These are phyloP conservation scores for Tragelaphus buxtoni DNA, from an alignment of 2,113 vertebrate species.

Conservation along the genomic window DNA sequence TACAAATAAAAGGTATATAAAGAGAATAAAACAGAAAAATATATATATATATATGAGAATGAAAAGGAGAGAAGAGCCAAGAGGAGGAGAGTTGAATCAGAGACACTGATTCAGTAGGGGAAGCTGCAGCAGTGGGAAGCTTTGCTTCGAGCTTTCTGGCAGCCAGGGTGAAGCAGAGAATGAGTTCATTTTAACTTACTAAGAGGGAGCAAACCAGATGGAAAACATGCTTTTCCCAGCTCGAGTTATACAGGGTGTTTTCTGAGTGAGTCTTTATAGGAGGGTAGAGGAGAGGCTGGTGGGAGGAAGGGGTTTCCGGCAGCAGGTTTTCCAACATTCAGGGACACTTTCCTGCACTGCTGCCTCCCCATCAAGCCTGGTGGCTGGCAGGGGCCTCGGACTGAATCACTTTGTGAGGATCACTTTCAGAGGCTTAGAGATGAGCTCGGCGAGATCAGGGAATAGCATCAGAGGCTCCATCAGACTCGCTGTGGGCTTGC, in stretches of 20 bases:
- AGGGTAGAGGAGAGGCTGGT: not conserved
- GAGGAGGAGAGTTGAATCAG: not conserved
- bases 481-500: not conserved
- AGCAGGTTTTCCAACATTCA: not conserved
- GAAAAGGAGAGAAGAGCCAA: not conserved
- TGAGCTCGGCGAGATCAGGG: not conserved
- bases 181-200: not conserved
- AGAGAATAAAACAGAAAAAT: not conserved
- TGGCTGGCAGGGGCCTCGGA: not conserved
- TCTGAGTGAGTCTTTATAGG: not conserved
- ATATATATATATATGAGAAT: not conserved
- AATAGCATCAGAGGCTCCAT: not conserved
- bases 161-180: not conserved
- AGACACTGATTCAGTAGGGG: not conserved
- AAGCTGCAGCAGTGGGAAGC: not conserved
- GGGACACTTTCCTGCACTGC: rapidly evolving
- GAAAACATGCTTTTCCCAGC: not conserved
- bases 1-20: not conserved
- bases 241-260: not conserved
- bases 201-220: not conserved
- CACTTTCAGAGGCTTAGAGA: not conserved
- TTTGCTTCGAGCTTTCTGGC: not conserved
- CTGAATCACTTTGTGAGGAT: not conserved
- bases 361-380: not conserved
- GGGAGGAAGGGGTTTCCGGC: not conserved